Conservation (phyloP, 2,888 invertebrate species). For the Diachrysia chrysitis region DNA sequence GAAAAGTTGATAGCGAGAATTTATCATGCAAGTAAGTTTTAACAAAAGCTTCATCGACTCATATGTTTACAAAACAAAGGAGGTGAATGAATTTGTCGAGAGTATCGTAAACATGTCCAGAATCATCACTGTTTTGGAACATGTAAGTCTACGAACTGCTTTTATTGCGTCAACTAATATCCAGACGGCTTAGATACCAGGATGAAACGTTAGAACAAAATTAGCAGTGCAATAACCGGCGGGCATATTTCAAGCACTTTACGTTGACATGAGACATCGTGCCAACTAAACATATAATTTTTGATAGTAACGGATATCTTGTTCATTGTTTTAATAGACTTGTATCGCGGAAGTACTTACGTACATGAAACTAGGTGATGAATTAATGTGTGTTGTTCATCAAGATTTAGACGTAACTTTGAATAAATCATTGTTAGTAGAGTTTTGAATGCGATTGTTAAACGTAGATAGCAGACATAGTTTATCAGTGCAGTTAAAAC, state of each 20-base stretch:
- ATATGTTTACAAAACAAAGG: conserved; percentile 50
- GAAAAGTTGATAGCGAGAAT: conserved; percentile 18
- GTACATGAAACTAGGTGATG: conserved; percentile 62
- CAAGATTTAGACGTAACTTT: not conserved
- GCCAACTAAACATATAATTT: conserved; percentile 61
- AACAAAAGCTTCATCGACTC: conserved; percentile 20
- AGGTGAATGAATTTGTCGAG: conserved; percentile 54
- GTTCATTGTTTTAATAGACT: conserved; percentile 68
- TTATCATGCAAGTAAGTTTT: conserved; percentile 3
- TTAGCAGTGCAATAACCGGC: conserved; percentile 78
- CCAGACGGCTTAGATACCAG: conserved; percentile 68
- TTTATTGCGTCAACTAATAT: conserved; percentile 63
- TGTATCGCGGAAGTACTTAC: conserved; percentile 67
- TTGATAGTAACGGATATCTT: conserved; percentile 67
- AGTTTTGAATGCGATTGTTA: not conserved
- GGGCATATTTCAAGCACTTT: conserved; percentile 76
- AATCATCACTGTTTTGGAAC: conserved; percentile 58
- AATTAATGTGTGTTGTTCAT: not conserved
- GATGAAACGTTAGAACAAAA: conserved; percentile 73
- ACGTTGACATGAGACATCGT: conserved; percentile 65
- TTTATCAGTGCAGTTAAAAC: conserved; percentile 8
- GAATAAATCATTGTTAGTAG: not conserved
- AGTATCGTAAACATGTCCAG: conserved; percentile 46
- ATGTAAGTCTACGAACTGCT: conserved; percentile 63
- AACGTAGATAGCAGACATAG: not conserved